These are phyloP conservation scores for Drosophila guanche DNA, from an alignment of 1,140 invertebrate genomes.

Conservation along the genomic window DNA sequence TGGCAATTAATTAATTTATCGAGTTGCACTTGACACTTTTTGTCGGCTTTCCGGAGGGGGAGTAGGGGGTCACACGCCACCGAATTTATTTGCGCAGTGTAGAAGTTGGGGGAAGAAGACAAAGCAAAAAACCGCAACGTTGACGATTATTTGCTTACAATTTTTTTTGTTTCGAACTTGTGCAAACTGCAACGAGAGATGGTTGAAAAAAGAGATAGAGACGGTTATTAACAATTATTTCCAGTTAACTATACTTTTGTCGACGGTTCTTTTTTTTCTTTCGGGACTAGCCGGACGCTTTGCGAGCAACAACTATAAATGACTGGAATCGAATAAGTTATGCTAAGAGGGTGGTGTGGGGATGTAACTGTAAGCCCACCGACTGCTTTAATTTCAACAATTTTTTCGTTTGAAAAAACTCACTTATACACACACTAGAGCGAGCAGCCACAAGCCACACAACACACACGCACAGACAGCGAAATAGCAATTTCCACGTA, in stretches of 20 bases:
- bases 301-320: neutral
- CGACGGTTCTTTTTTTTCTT: neutral
- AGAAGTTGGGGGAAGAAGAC: constrained; percentile 26
- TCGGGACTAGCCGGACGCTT: neutral
- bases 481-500: constrained; percentile 39
- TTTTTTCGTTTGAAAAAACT: constrained; percentile 55
- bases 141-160: constrained; percentile 53
- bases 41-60: neutral
- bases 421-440: constrained; percentile 55
- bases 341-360: neutral
- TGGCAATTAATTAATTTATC: constrained; percentile 49
- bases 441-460: constrained; percentile 43
- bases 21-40: constrained; percentile 61
- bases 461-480: constrained; percentile 58
- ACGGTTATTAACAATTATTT: constrained; percentile 52
- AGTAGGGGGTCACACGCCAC: constrained; percentile 46
- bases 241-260: constrained; percentile 1
- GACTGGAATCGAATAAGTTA: constrained; percentile 1
- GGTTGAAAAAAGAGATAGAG: constrained; percentile 52
- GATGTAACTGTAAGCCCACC: constrained; percentile 46
- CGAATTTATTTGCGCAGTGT: constrained; percentile 49
- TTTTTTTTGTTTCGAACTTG: constrained; percentile 60
- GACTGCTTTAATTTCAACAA: constrained; percentile 42
- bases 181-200: constrained; percentile 73
- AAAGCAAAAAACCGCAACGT: constrained; percentile 65